Evolutionary conservation across 1,140 invertebrate species (phyloP).

Genomic region (Scaptomyza pallida): DNA sequence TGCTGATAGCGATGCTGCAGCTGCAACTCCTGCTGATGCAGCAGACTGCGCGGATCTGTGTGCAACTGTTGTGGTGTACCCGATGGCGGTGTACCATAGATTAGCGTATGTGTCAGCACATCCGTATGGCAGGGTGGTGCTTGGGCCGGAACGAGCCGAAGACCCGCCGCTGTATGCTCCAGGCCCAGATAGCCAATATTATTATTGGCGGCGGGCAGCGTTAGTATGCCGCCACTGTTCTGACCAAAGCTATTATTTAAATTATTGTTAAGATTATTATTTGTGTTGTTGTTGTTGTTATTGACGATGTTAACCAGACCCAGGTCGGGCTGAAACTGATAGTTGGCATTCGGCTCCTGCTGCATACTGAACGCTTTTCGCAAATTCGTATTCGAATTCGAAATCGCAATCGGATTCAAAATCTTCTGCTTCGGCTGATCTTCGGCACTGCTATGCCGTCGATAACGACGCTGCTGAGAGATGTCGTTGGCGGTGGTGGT

Average conservation of each 20-base stretch:
- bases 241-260: constrained; percentile 6
- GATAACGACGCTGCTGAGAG: constrained; percentile 47
- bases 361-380: constrained; percentile 80
- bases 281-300: constrained; percentile 50
- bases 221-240: constrained; percentile 56
- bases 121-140: constrained; percentile 61
- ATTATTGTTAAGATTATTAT: constrained; percentile 24
- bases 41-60: constrained; percentile 68
- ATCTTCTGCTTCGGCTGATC: constrained; percentile 54
- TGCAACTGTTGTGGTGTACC: constrained; percentile 61
- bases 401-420: constrained; percentile 24
- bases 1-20: constrained; percentile 80
- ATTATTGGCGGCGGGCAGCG: constrained; percentile 57
- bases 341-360: constrained; percentile 83
- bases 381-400: constrained; percentile 37
- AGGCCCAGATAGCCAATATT: constrained; percentile 54
- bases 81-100: constrained; percentile 76
- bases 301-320: constrained; percentile 82
- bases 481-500: background rate
- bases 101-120: constrained; percentile 77
- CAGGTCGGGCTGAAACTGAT: constrained; percentile 83
- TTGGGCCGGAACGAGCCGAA: constrained; percentile 55
- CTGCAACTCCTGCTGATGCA: constrained; percentile 80
- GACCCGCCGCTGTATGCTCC: constrained; percentile 65
- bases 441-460: constrained; percentile 73